These are phyloP conservation scores for Melikaiella ostensackeni DNA, from an alignment of 2,888 invertebrate genomes.

Conservation along the genomic window DNA sequence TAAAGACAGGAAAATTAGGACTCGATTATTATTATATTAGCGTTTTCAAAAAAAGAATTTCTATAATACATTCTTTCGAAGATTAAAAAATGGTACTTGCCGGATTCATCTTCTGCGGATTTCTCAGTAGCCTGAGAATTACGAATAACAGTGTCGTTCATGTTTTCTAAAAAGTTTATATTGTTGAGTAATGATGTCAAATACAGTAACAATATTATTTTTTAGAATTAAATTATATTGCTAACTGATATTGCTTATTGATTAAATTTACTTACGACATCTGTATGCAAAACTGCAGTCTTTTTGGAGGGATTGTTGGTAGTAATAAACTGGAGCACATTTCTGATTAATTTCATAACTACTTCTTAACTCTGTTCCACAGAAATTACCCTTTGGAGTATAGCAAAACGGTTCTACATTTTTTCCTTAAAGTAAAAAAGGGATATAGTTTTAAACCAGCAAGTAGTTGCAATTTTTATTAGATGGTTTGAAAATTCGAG, in stretches of 20 bases:
- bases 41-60: not conserved
- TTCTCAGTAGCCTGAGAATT: not conserved
- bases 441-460: too few species aligned
- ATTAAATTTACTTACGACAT: slow-evolving; percentile 65
- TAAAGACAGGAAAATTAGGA: not conserved
- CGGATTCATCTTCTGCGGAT: not conserved
- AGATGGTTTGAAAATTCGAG: too few species aligned
- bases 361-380: slow-evolving; percentile 54
- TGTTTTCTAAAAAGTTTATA: slow-evolving; percentile 30
- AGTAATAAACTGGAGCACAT: slow-evolving; percentile 63
- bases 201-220: not conserved
- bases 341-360: slow-evolving; percentile 48
- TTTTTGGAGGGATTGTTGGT: slow-evolving; percentile 50
- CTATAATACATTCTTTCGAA: not conserved
- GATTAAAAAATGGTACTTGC: not conserved
- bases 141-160: slow-evolving; percentile 38
- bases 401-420: slow-evolving; percentile 65
- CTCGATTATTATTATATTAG: not conserved
- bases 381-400: slow-evolving; percentile 44
- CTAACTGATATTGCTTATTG: too few species aligned
- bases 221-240: not conserved
- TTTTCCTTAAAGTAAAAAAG: slow-evolving; percentile 53
- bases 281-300: slow-evolving; percentile 57
- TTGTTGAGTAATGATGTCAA: not conserved
- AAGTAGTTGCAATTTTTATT: too few species aligned